Base-by-base conservation (phyloP, 2,113 vertebrate genomes). In the Malaclemys terrapin region DNA sequence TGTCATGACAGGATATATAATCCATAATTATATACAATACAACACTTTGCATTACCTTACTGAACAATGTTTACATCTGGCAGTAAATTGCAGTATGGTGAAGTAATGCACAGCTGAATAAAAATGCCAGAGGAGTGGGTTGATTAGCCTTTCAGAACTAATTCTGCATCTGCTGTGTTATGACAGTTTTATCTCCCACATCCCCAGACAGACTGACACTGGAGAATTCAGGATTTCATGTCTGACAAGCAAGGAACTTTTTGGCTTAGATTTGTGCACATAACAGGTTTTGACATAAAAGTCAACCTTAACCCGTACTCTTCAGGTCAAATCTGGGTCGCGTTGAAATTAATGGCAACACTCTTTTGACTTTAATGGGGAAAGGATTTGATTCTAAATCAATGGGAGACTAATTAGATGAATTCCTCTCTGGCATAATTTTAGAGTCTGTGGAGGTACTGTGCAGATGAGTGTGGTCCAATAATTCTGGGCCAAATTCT, bases 121-220 rank as follows among this genome's bases (percentile, higher is more conserved):
- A 49, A 89, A 87, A 94, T 62, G 78, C 76, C 81, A 53, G 85
- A 91, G 49, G 27, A 8, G 92, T 78, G 91, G 95, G 84, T 90
- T 89, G 88, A 90, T 95, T 93, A 87, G 72, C 81, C 96, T 94
- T 94, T 90, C 94, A 89, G 72, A 94, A 83, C 80, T 96, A 89
- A 93, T 94, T 91, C 96, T 88, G 69, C 87, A 53, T 59, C 1
- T 59, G 79, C 52, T 81, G 35, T 96, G 59, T 91, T 85, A 81
- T 88, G 95, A 56, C 53, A 69, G 45, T 91, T 95, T 42, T 29
- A 88, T 80, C 80, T 94, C 54, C 76, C 29, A 31, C 53, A 35
- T 95, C 79, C 59, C 16, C 2, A 79, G 50, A 10, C 82, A 95
- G 80, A 89, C 52, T 24, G 47, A 22, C 62, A 27, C 52, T 47